Conservation (phyloP, 2,113 vertebrate species). For the Trichomycterus rosablanca region DNA sequence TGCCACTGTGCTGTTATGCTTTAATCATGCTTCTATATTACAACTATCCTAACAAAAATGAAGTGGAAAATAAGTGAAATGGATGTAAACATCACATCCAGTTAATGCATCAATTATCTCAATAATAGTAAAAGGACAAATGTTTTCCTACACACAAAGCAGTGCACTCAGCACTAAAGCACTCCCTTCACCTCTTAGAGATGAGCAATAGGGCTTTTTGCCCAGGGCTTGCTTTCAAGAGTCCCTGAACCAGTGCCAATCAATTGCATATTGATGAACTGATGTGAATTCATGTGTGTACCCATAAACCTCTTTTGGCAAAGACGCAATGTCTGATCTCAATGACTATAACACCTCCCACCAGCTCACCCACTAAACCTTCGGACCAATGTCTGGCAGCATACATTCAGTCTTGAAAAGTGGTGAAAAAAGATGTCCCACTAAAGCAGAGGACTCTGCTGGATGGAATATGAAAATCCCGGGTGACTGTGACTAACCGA, state of each 20-base stretch:
- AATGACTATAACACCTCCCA: constrained; percentile 21
- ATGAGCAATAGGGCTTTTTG: constrained; percentile 41
- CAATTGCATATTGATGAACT: constrained; percentile 58
- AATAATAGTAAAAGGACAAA: constrained; percentile 19
- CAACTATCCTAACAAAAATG: background rate
- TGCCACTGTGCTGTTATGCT: too few species aligned
- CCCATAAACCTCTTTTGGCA: constrained; percentile 51
- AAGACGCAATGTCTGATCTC: constrained; percentile 30
- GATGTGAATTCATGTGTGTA: constrained; percentile 52
- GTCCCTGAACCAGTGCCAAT: constrained; percentile 50
- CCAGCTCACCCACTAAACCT: constrained; percentile 29
- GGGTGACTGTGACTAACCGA: constrained; percentile 65
- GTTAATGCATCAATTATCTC: constrained; percentile 11
- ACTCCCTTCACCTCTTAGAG: constrained; percentile 16
- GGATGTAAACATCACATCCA: too few species aligned
- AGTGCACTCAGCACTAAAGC: constrained; percentile 19
- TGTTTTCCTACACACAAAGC: constrained; percentile 17
- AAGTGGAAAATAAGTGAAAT: background rate
- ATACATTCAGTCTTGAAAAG: constrained; percentile 27
- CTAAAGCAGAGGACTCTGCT: constrained; percentile 43
- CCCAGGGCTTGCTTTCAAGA: constrained; percentile 43
- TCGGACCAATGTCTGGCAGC: constrained; percentile 33
- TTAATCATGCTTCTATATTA: too few species aligned
- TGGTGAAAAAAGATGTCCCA: constrained; percentile 28
- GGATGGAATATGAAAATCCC: constrained; percentile 50